These are phyloP conservation scores for Cataglyphis cursor DNA, from an alignment of 2,888 invertebrate genomes.

Conservation along the genomic window DNA sequence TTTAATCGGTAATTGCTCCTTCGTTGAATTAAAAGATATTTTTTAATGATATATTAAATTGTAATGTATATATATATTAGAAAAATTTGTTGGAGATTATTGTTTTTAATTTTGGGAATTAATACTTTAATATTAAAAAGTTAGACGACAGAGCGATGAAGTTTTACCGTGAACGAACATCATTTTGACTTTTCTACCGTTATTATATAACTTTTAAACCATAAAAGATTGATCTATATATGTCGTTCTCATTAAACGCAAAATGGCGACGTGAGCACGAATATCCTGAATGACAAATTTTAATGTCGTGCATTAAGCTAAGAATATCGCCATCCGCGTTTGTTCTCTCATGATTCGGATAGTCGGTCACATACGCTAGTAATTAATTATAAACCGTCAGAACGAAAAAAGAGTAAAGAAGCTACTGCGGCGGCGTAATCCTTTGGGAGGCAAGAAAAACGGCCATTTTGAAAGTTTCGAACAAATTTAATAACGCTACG, in stretches of 20 bases:
- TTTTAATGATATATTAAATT: background rate
- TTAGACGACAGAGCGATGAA: constrained; percentile 23
- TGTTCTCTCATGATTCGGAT: constrained; percentile 10
- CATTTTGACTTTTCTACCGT: constrained; percentile 17
- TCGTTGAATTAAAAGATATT: constrained; percentile 16
- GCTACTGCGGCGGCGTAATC: constrained; percentile 14
- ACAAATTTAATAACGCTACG: constrained; percentile 72
- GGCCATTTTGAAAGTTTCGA: constrained; percentile 66
- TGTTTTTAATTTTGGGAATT: background rate
- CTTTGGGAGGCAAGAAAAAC: constrained; percentile 37
- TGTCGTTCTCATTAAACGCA: constrained; percentile 36
- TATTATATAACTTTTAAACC: constrained; percentile 48
- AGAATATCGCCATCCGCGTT: constrained; percentile 2
- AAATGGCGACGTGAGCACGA: background rate
- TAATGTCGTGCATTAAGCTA: constrained; percentile 26
- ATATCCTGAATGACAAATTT: constrained; percentile 27
- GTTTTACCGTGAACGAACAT: constrained; percentile 21
- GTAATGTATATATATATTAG: background rate
- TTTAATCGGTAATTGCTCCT: constrained; percentile 7
- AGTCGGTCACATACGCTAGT: constrained; percentile 16
- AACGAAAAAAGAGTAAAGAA: constrained; percentile 7
- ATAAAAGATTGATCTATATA: constrained; percentile 21
- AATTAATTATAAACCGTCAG: constrained; percentile 27
- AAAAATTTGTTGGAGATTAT: background rate
- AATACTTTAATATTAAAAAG: background rate